phyloP scores from a whole-genome alignment of 2,113 vertebrate genomes.

The Gymnocephalus cernua region DNA sequence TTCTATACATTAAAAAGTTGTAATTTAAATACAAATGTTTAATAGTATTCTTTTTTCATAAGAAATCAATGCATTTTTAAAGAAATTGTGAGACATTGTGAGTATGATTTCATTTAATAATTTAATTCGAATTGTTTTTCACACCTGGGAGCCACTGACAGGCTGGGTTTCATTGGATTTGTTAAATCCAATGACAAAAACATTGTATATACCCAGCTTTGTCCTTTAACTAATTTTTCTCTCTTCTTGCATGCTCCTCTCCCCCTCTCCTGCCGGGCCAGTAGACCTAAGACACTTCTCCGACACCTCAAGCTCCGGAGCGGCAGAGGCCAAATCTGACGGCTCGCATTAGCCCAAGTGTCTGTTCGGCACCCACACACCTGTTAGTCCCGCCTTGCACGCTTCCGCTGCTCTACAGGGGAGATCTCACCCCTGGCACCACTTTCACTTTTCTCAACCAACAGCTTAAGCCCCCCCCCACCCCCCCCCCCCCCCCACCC shows the following conservation, averaged over 20 bases:
- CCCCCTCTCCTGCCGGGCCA: slow-evolving; percentile 32
- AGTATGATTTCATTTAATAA: too few relatives aligned
- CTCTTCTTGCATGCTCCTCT: not conserved
- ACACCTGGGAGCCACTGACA: not conserved
- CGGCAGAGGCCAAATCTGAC: slow-evolving; percentile 76
- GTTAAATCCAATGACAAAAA: not conserved
- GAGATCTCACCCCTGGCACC: slow-evolving; percentile 55
- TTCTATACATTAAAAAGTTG: too few relatives aligned
- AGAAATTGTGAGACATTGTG: too few relatives aligned
- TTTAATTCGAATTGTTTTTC: too few relatives aligned
- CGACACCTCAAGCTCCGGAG: slow-evolving; percentile 73
- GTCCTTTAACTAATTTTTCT: not conserved
- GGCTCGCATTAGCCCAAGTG: slow-evolving; percentile 79
- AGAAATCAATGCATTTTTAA: too few relatives aligned
- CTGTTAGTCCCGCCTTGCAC: slow-evolving; percentile 51
- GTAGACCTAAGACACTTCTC: slow-evolving; percentile 75
- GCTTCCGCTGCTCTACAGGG: slow-evolving; percentile 74
- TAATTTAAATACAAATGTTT: too few relatives aligned
- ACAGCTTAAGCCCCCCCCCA: slow-evolving; percentile 27
- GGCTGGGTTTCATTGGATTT: not conserved
- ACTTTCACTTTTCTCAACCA: slow-evolving; percentile 56
- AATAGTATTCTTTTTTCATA: too few relatives aligned
- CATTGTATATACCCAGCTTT: not conserved
- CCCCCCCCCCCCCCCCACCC: slow-evolving; percentile 15
- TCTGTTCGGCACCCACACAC: slow-evolving; percentile 77